Base-by-base conservation (phyloP, 2,888 invertebrate species). In the Mythimna lalbum region DNA sequence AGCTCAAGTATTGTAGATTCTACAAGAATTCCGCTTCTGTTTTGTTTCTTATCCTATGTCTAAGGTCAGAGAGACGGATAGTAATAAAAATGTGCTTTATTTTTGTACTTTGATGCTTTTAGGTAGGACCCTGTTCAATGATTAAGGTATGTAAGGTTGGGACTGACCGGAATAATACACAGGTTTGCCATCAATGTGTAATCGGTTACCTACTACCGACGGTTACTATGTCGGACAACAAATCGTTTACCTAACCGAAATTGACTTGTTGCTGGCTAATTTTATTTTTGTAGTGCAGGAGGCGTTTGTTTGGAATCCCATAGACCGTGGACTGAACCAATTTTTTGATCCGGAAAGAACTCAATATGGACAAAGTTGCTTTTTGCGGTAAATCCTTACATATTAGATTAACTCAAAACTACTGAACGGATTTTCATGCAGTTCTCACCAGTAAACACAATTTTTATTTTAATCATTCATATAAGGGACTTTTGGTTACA, bases 41-140 rank as follows among this genome's bases (percentile, higher is more conserved):
- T 17, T 2, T 1, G 0, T 4, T 36, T 36, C 4, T 31, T 76
- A 76, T n/a, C 57, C 72, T 73, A 19, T 68, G 76, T 27, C 57
- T 67, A 57, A 75, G 85, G 81, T 73, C 79, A 83, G 71, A 53
- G 66, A 64, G 76, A 73, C 66, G 67, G 69, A 57, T 63, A 65
- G 69, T 65, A 72, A 82, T 76, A 79, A 78, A 71, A 84, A 84
- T 64, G 67, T 71, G 68, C 72, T 73, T 79, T 82, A 82, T 82
- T 79, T 71, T 69, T 64, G 66, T 55, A 62, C 71, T 71, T 65
- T 74, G 60, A 68, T 82, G 64, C 73, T 80, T 78, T 73, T 69
- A 78, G 57, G 62, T 57, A 69, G 65, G 77, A 71, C 57, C 67
- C 77, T 81, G 62, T 64, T 79, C 63, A 76, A 78, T 76, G 66